A percentile compares a stretch with the other conserved stretches of the same genome.
phyloP scores from a whole-genome alignment of 2,113 vertebrate genomes.

The Lophochroa leadbeateri region DNA sequence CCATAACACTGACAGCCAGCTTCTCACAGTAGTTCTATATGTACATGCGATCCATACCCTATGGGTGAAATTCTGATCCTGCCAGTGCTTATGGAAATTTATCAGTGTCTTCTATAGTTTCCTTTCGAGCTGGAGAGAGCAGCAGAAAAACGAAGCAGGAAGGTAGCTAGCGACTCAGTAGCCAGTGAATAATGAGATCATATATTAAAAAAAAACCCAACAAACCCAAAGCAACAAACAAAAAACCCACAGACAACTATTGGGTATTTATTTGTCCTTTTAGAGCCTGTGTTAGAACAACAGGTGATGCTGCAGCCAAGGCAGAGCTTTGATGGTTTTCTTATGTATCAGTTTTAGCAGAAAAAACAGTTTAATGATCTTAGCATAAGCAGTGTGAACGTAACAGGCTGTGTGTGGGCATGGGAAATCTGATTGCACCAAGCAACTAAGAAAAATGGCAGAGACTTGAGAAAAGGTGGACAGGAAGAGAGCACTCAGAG shows the following conservation, averaged over 20 bases:
- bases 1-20: neutral
- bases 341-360: neutral
- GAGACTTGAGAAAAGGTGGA: neutral
- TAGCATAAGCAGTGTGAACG: neutral
- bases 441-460: neutral
- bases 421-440: neutral
- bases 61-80: neutral
- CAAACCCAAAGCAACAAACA: neutral
- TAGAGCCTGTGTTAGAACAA: neutral
- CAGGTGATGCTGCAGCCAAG: neutral
- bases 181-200: neutral
- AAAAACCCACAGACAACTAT: neutral
- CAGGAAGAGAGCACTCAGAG: neutral
- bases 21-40: neutral
- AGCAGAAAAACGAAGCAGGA: neutral
- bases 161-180: neutral
- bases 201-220: fast-evolving
- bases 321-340: neutral
- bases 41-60: neutral
- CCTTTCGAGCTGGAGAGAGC: neutral
- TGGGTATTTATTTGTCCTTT: neutral
- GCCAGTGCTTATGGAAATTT: neutral
- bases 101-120: neutral
- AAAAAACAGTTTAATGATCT: neutral
- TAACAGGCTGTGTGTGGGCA: neutral